Percentiles rank a stretch among this genome's conserved stretches.
These are phyloP conservation scores for Tenualosa thibaudeaui DNA, from an alignment of 2,797 vertebrate species.

Conservation along the genomic window DNA sequence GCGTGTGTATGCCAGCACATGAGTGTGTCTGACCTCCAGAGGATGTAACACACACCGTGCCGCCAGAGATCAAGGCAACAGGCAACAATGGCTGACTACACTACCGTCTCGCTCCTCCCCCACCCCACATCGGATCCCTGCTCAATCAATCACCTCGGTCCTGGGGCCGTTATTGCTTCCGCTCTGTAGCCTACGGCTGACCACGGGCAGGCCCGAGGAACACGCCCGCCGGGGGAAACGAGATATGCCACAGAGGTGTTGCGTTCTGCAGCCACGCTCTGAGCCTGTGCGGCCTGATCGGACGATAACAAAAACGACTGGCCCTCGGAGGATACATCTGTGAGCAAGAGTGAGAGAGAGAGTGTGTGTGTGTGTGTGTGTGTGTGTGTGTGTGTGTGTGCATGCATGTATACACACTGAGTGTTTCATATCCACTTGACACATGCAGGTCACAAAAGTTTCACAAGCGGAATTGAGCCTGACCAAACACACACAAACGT, in stretches of 20 bases:
- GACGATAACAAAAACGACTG: not conserved
- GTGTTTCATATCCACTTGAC: not conserved
- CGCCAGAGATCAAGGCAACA: conserved; percentile 48
- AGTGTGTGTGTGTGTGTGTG: not conserved
- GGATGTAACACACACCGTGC: conserved; percentile 46
- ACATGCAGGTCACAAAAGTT: not conserved
- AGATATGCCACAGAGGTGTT: conserved; percentile 55
- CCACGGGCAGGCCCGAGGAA: conserved; percentile 59
- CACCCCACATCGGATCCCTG: conserved; percentile 60
- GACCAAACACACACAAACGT: not conserved
- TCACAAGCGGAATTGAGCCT: not conserved
- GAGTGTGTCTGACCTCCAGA: conserved; percentile 34
- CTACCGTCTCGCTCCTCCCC: not conserved
- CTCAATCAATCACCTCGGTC: conserved; percentile 70
- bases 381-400: not conserved
- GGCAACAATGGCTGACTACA: conserved; percentile 42
- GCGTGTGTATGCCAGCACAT: not conserved
- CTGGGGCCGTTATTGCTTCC: conserved; percentile 67
- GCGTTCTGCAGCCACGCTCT: conserved; percentile 50
- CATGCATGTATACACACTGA: not conserved
- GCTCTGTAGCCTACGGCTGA: conserved; percentile 58
- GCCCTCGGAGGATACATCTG: not conserved
- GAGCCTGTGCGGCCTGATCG: not conserved
- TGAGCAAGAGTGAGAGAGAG: not conserved
- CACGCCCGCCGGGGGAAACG: conserved; percentile 47